Conservation (phyloP, 2,113 vertebrate genomes). For the Ardeotis arabs region DNA sequence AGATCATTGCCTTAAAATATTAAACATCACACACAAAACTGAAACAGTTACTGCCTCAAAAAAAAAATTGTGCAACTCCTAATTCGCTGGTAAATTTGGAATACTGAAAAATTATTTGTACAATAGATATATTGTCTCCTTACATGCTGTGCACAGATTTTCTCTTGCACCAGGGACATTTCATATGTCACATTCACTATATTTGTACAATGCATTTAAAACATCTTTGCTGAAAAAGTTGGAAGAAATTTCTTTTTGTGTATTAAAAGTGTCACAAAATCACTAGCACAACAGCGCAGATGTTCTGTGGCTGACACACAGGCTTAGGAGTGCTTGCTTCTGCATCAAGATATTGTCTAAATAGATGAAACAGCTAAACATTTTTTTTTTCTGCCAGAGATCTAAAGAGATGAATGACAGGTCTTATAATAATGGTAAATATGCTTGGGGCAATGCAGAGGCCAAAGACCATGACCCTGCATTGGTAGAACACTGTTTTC, state of each 20-base stretch:
- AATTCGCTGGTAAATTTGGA: neutral
- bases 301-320: neutral
- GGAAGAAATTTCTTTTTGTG: neutral
- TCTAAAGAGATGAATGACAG: conserved; percentile 68
- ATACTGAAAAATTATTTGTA: neutral
- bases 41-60: neutral
- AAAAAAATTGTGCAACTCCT: neutral
- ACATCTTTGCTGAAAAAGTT: neutral
- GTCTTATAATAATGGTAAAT: conserved; percentile 71
- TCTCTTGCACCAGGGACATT: neutral
- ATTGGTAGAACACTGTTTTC: conserved; percentile 56
- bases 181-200: neutral
- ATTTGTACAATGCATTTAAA: neutral
- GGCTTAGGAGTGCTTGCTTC: conserved; percentile 26
- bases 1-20: neutral
- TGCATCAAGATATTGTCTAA: conserved; percentile 48
- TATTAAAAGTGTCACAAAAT: neutral
- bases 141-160: neutral
- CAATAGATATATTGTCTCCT: neutral
- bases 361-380: conserved; percentile 52
- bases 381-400: conserved; percentile 50
- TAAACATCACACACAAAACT: neutral
- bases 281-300: neutral
- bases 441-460: conserved; percentile 60
- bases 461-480: conserved; percentile 64